A percentile compares a stretch with the other conserved stretches of the same genome.
These are phyloP conservation scores for Mya arenaria DNA, from an alignment of 1,140 invertebrate species.

Conservation along the genomic window DNA sequence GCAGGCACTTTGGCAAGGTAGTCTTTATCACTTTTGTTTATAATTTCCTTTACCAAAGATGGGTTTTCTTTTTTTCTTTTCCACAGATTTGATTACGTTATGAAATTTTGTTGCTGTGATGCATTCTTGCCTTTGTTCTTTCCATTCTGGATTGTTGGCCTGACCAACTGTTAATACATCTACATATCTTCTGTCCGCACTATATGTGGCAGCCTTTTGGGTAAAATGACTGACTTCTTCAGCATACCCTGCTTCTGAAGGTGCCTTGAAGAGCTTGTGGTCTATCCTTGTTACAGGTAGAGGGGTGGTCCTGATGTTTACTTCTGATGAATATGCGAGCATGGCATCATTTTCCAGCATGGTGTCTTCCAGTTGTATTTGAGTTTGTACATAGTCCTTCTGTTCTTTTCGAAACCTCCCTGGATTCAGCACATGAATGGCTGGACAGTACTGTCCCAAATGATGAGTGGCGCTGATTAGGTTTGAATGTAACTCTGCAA, in stretches of 20 bases:
- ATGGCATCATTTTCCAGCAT: not conserved
- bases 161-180: not conserved
- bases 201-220: not conserved
- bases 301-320: not conserved
- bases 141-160: not conserved
- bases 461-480: conserved; percentile 9
- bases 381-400: not conserved
- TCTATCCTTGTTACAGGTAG: not conserved
- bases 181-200: not conserved
- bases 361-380: not conserved
- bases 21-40: not conserved
- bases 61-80: not conserved
- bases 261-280: not conserved
- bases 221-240: not conserved
- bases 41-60: not conserved
- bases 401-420: not conserved
- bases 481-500: not conserved
- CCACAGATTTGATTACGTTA: not conserved
- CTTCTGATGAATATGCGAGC: not conserved
- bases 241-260: not conserved
- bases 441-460: conserved; percentile 5
- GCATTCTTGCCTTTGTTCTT: not conserved
- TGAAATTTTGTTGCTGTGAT: not conserved
- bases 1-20: conserved; percentile 2
- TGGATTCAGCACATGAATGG: not conserved